These are phyloP conservation scores for Palythoa grandiflora DNA, from an alignment of 92 coral and sea anemone species.

Conservation along the genomic window DNA sequence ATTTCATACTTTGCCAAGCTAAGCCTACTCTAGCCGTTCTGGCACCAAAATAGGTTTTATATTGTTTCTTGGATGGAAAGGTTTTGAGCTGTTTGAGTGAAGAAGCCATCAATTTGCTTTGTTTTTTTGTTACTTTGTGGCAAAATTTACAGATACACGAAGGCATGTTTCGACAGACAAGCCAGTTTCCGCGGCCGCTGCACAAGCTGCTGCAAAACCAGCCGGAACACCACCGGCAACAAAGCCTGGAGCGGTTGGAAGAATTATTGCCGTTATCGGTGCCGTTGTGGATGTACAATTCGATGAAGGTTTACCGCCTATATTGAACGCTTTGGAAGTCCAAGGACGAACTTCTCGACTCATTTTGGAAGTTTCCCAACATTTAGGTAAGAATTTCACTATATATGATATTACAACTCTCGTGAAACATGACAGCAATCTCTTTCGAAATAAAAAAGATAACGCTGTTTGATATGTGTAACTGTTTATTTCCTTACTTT, in stretches of 20 bases:
- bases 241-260: conserved; percentile 85
- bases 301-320: conserved; percentile 96
- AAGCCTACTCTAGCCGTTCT: background rate
- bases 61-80: background rate
- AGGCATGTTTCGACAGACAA: conserved; percentile 96
- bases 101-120: background rate
- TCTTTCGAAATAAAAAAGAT: background rate
- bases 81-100: background rate
- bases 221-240: conserved; percentile 71
- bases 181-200: conserved; percentile 92
- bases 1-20: background rate
- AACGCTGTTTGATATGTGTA: no score
- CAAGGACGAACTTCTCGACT: conserved; percentile 93
- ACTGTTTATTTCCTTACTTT: no score
- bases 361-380: conserved; percentile 97
- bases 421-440: background rate
- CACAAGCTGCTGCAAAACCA: conserved; percentile 73
- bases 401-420: background rate
- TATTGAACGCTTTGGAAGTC: conserved; percentile 94
- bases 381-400: conserved; percentile 78
- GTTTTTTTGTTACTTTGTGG: background rate
- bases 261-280: conserved; percentile 95
- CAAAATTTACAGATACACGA: conserved; percentile 69
- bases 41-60: background rate
- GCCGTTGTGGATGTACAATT: conserved; percentile 99